Percentiles rank a stretch among this genome's conserved stretches.
Conservation (phyloP, 2,797 vertebrate species). For the Eurystomus glaucurus region DNA sequence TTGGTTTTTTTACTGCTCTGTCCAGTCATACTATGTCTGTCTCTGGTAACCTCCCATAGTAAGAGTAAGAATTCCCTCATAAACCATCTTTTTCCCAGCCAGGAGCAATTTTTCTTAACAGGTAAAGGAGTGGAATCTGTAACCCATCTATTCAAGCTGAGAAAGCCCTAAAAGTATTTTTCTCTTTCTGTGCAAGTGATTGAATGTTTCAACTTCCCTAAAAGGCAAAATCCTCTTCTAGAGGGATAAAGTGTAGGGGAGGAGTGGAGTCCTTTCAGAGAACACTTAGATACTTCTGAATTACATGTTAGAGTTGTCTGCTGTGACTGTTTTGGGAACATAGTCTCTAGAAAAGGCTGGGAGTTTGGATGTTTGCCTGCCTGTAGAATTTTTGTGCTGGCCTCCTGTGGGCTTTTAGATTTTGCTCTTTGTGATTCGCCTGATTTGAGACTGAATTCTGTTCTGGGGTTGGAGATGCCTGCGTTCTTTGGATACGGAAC, state of each 20-base stretch:
- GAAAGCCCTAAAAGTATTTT: not conserved
- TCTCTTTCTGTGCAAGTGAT: not conserved
- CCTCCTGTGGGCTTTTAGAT: not conserved
- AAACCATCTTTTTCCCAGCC: not conserved
- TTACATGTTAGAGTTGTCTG: fast-evolving
- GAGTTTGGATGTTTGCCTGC: not conserved
- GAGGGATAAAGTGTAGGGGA: not conserved
- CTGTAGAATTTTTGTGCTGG: not conserved
- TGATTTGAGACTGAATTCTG: not conserved
- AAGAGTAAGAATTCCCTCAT: not conserved
- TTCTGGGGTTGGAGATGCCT: not conserved
- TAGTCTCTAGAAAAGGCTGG: not conserved
- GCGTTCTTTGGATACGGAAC: too few species aligned
- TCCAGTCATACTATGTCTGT: not conserved
- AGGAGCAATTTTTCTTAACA: not conserved
- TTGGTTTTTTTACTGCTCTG: not conserved
- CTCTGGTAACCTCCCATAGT: not conserved
- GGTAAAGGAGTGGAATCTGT: not conserved
- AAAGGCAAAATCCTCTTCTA: not conserved
- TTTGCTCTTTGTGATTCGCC: not conserved
- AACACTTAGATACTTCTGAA: not conserved
- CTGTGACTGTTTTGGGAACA: not conserved
- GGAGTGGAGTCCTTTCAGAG: not conserved
- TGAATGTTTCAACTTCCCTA: not conserved
- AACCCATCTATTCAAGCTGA: not conserved